Conservation (phyloP, 2,113 vertebrate species). For the Paradoxurus hermaphroditus region DNA sequence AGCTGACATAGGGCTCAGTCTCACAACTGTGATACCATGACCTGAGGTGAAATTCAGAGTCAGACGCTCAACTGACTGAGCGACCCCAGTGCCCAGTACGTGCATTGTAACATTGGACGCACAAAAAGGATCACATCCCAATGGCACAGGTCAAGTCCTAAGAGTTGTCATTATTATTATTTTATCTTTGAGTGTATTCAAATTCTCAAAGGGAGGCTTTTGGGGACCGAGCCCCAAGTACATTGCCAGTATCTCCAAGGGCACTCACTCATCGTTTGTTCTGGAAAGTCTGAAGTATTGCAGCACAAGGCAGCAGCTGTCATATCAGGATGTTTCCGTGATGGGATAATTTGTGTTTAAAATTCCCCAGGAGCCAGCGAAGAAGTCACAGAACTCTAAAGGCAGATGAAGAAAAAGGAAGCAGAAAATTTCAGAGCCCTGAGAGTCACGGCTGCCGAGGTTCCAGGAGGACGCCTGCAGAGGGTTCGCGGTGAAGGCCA, state of each 20-base stretch:
- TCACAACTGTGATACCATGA: too few relatives aligned
- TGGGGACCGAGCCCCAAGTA: background rate
- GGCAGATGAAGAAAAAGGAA: background rate
- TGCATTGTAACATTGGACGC: background rate
- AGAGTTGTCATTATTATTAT: background rate
- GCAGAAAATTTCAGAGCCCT: background rate
- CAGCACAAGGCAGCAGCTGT: slow-evolving; percentile 26
- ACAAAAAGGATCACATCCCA: background rate
- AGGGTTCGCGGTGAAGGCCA: accelerated
- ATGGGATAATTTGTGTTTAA: slow-evolving; percentile 23
- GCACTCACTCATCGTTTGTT: background rate
- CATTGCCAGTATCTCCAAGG: background rate
- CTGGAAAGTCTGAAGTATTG: background rate
- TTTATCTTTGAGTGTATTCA: background rate
- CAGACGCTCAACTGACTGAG: too few relatives aligned
- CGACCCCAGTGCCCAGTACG: too few relatives aligned
- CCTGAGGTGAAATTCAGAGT: too few relatives aligned
- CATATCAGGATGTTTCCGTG: background rate
- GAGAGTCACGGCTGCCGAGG: background rate
- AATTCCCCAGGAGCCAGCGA: slow-evolving; percentile 25
- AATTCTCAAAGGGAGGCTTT: background rate
- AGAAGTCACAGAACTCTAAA: slow-evolving; percentile 21
- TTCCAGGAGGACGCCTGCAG: background rate
- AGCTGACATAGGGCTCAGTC: too few relatives aligned
- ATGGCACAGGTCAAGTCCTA: background rate